Percentiles rank a stretch among this genome's conserved stretches.
Evolutionary conservation across 1,140 invertebrate genomes (phyloP).

Genomic region (Hormaphis cornu): DNA sequence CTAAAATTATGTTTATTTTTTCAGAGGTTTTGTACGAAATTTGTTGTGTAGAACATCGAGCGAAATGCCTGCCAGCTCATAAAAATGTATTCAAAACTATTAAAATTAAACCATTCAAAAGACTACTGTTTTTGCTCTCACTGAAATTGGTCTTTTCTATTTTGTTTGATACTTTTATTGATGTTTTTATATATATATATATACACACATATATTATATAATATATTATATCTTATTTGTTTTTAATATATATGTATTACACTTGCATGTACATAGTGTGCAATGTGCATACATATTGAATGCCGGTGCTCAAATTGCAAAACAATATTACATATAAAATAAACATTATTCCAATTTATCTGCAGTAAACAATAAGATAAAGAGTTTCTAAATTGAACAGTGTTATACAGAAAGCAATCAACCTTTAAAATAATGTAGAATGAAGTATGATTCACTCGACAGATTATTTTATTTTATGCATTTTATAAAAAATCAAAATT

Average conservation of each 20-base stretch:
- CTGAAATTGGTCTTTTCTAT: constrained; percentile 21
- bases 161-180: constrained; percentile 2
- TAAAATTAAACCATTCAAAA: background rate
- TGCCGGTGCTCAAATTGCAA: too few relatives aligned
- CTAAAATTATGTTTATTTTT: background rate
- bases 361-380: too few relatives aligned
- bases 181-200: constrained; percentile 1
- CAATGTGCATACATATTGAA: too few relatives aligned
- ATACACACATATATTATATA: background rate
- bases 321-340: too few relatives aligned
- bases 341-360: too few relatives aligned
- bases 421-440: too few relatives aligned
- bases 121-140: background rate
- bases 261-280: background rate
- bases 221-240: background rate
- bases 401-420: too few relatives aligned
- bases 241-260: background rate
- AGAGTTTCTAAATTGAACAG: too few relatives aligned
- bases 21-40: constrained; percentile 22
- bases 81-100: background rate
- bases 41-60: constrained; percentile 15
- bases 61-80: constrained; percentile 18
- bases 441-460: too few relatives aligned
- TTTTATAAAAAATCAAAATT: too few relatives aligned
- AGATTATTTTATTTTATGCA: too few relatives aligned